Evolutionary conservation across 2,113 vertebrate species (phyloP).

Genomic region (Grammomys surdaster): DNA sequence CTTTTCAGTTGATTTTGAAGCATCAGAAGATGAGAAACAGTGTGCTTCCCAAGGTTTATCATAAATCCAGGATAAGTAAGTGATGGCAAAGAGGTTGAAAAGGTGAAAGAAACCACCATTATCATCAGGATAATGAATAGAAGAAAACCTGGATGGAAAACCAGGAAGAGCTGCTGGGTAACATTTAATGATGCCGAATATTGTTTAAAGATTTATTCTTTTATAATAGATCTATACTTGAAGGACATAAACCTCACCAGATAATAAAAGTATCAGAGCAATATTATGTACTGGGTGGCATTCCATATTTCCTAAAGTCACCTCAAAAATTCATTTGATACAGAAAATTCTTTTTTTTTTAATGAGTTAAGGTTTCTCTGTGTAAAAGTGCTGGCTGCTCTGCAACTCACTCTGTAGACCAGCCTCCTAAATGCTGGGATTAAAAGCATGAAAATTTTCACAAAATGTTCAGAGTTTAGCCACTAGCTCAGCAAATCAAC

Average conservation of each 20-base stretch:
- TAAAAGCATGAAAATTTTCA: neutral
- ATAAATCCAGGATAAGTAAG: constrained; percentile 32
- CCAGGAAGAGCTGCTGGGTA: neutral
- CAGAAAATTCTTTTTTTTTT: neutral
- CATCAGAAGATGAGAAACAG: neutral
- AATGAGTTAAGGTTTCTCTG: neutral
- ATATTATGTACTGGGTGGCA: neutral
- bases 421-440: neutral
- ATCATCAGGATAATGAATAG: constrained; percentile 15
- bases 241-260: neutral
- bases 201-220: neutral
- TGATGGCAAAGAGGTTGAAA: neutral
- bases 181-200: constrained; percentile 47
- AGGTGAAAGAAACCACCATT: neutral
- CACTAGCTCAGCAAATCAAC: neutral
- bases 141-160: neutral
- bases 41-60: neutral
- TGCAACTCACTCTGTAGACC: neutral
- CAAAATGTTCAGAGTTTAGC: neutral
- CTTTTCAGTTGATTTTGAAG: neutral
- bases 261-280: constrained; percentile 12
- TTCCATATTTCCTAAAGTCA: neutral
- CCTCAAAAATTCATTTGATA: neutral
- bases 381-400: neutral
- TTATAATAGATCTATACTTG: neutral